phyloP scores from a whole-genome alignment of 2,888 invertebrate species.

The Tetragonula carbonaria region DNA sequence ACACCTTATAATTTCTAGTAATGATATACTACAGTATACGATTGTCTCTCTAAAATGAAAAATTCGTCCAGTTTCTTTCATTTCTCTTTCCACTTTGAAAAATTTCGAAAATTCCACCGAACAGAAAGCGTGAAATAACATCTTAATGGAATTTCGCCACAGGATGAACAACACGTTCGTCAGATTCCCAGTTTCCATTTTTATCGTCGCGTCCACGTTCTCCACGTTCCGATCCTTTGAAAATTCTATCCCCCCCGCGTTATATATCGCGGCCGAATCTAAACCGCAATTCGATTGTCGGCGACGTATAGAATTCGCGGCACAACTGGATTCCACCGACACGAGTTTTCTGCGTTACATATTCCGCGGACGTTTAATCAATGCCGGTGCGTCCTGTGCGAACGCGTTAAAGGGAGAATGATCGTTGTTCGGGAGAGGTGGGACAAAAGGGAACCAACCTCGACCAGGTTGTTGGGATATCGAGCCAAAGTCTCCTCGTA shows the following conservation, averaged over 20 bases:
- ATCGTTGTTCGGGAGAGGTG: background rate
- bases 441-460: no score
- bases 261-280: constrained; percentile 2
- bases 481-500: background rate
- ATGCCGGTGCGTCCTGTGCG: constrained; percentile 5
- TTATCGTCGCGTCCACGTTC: background rate
- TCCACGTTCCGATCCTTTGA: constrained; percentile 8
- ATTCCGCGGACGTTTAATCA: constrained; percentile 33
- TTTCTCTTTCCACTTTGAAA: background rate
- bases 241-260: constrained; percentile 4
- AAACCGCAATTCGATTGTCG: constrained; percentile 35
- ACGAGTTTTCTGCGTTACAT: constrained; percentile 33
- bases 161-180: background rate
- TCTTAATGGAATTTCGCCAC: background rate
- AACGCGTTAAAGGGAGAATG: constrained; percentile 21
- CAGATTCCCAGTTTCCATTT: background rate
- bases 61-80: background rate
- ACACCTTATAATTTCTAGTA: no score
- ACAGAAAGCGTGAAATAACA: background rate
- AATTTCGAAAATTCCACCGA: background rate
- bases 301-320: constrained; percentile 8
- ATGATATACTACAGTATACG: no score
- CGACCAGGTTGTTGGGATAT: background rate
- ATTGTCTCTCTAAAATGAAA: background rate
- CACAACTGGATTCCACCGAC: constrained; percentile 12